Conservation (phyloP, 1,140 invertebrate genomes). For the Helicoverpa armigera region DNA sequence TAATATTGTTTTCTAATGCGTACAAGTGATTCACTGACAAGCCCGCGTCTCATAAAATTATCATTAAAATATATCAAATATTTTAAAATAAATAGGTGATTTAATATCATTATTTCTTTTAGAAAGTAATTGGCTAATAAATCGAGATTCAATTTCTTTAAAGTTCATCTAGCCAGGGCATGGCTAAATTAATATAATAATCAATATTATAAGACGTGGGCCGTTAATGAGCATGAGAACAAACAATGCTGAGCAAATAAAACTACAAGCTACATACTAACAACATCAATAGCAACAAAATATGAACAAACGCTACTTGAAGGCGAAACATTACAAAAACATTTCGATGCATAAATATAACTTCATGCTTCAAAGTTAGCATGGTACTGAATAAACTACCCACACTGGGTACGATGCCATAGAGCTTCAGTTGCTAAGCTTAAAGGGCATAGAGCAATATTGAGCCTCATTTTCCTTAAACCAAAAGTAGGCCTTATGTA, state of each 20-base stretch:
- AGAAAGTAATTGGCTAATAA: neutral
- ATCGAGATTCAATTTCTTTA: neutral
- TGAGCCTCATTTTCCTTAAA: conserved; percentile 33
- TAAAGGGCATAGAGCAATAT: conserved; percentile 13
- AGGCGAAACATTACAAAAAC: conserved; percentile 47
- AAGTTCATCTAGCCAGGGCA: conserved; percentile 2
- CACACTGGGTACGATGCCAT: neutral
- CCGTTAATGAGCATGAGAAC: conserved; percentile 31
- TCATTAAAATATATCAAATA: neutral
- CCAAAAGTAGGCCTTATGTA: neutral
- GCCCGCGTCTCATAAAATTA: neutral
- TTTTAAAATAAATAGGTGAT: neutral
- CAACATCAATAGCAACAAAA: conserved; percentile 55
- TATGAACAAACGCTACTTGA: conserved; percentile 43
- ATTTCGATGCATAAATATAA: conserved; percentile 38
- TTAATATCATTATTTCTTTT: neutral
- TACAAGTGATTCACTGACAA: conserved; percentile 32
- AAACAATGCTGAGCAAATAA: conserved; percentile 54
- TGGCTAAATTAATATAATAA: neutral
- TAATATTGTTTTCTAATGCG: conserved; percentile 34
- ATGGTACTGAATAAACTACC: conserved; percentile 8
- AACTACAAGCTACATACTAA: conserved; percentile 55
- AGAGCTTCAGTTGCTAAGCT: neutral
- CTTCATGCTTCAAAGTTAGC: conserved; percentile 36
- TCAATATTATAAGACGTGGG: conserved; percentile 14